phyloP scores from a whole-genome alignment of 2,888 invertebrate species.

The Cantharis rustica region DNA sequence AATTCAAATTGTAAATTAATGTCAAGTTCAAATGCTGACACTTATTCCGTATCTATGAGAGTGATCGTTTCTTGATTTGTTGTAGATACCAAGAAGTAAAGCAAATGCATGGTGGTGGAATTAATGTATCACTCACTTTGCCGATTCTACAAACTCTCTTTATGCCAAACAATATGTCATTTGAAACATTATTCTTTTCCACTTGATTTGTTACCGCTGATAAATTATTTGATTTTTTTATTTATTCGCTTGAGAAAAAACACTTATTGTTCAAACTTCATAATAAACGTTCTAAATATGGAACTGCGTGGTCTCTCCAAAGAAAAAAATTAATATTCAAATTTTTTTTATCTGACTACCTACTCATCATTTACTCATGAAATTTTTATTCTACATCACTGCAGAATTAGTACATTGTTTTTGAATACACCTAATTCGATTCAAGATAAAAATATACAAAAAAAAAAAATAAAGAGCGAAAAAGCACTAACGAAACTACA shows the following conservation, averaged over 20 bases:
- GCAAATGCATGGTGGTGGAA: conserved; percentile 35
- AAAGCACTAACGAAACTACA: too few relatives aligned
- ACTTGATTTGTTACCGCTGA: conserved; percentile 25
- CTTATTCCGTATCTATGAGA: conserved; percentile 17
- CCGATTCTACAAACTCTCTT: conserved; percentile 31
- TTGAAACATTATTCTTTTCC: conserved; percentile 34
- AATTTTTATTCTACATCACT: too few relatives aligned
- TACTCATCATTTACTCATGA: neutral
- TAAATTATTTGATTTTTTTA: neutral
- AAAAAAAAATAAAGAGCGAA: too few relatives aligned
- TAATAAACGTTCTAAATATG: neutral
- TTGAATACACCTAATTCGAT: too few relatives aligned
- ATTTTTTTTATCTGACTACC: neutral
- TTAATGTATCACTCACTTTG: conserved; percentile 35
- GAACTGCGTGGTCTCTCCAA: neutral
- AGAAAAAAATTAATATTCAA: neutral
- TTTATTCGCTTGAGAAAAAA: neutral
- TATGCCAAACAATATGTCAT: conserved; percentile 29
- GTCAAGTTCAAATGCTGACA: neutral
- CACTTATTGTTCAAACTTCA: neutral
- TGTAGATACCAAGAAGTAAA: conserved; percentile 31
- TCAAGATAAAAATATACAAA: too few relatives aligned
- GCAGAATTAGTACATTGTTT: too few relatives aligned
- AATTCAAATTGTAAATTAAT: neutral
- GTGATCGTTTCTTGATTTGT: conserved; percentile 31